Evolutionary conservation across 2,888 invertebrate genomes (phyloP).

Genomic region (Rhopalosiphum nymphaeae): DNA sequence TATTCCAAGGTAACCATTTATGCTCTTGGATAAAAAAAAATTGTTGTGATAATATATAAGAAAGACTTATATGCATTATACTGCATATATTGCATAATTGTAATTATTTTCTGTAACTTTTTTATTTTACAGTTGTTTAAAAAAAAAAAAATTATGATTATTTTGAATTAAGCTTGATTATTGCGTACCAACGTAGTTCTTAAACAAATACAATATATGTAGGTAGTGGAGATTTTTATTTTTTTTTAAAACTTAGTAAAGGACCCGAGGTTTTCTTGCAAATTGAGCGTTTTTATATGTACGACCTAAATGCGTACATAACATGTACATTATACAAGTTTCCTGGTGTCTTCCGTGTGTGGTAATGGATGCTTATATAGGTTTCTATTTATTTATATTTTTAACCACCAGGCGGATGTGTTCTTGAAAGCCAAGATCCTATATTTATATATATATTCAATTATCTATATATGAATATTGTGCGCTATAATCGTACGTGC

Average conservation of each 20-base stretch:
- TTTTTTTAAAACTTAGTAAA: not conserved
- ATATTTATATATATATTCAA: not conserved
- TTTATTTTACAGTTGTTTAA: not conserved
- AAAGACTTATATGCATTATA: not conserved
- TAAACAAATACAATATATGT: not conserved
- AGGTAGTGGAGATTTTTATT: not conserved
- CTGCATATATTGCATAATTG: not conserved
- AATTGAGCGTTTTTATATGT: not conserved
- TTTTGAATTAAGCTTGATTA: not conserved
- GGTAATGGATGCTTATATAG: not conserved
- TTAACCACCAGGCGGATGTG: not conserved
- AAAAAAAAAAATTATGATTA: not conserved
- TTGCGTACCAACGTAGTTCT: not conserved
- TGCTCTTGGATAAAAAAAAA: not conserved
- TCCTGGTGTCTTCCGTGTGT: not conserved
- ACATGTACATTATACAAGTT: not conserved
- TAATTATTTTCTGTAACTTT: not conserved
- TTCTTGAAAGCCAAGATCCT: not conserved
- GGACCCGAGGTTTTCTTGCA: too few species aligned
- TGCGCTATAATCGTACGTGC: not conserved
- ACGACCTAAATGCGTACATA: not conserved
- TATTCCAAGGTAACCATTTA: not conserved
- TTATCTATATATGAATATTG: not conserved
- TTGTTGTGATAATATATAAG: not conserved
- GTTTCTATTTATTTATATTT: not conserved